phyloP scores from a whole-genome alignment of 2,113 vertebrate genomes.

The Thomomys bottae region DNA sequence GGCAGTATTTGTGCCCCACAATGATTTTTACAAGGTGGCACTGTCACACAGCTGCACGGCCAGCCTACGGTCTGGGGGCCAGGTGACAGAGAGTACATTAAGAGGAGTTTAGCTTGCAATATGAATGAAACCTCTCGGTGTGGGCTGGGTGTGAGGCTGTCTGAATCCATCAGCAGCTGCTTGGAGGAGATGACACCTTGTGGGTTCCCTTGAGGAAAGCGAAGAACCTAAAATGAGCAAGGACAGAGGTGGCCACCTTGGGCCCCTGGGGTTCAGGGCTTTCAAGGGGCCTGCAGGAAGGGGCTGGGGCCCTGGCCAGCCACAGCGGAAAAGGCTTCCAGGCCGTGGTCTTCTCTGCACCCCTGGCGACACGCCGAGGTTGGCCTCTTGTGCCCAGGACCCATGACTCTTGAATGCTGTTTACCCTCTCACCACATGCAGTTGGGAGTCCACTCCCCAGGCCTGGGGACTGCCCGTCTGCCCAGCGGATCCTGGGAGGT shows the following conservation, averaged over 20 bases:
- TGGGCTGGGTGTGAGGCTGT: rapidly evolving
- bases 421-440: rapidly evolving
- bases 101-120: neutral
- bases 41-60: neutral
- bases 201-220: neutral
- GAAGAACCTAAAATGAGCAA: neutral
- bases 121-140: neutral
- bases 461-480: neutral
- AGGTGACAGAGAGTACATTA: neutral
- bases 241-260: neutral
- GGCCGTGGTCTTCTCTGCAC: rapidly evolving
- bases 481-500: neutral
- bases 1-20: rapidly evolving
- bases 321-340: rapidly evolving
- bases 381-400: rapidly evolving
- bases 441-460: neutral
- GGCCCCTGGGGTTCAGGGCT: rapidly evolving
- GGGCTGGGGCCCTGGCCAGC: neutral
- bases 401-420: neutral
- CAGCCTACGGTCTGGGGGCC: neutral
- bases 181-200: neutral
- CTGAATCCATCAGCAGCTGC: neutral
- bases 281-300: rapidly evolving
- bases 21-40: too few species aligned
- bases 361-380: rapidly evolving